Conservation (phyloP, 2,113 vertebrate genomes). For the Pangasianodon gigas region DNA sequence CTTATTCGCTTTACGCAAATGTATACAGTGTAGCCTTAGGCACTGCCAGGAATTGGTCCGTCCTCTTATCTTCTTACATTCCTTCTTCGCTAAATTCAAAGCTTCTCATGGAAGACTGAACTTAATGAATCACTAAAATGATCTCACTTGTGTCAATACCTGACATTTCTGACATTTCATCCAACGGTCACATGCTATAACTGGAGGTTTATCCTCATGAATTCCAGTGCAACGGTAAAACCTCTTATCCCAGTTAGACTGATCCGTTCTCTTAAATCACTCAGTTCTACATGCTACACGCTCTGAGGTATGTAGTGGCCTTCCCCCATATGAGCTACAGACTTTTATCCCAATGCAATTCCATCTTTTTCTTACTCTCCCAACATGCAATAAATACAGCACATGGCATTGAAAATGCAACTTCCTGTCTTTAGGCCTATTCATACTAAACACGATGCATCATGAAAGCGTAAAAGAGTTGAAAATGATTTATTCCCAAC, state of each 20-base stretch:
- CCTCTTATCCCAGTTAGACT: constrained; percentile 4
- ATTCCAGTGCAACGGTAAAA: constrained; percentile 29
- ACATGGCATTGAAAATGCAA: neutral
- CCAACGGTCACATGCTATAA: constrained; percentile 2
- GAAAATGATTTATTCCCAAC: neutral
- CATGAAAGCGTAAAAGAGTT: neutral
- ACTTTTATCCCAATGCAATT: neutral
- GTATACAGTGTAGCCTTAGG: neutral
- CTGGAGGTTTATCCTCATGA: constrained; percentile 1
- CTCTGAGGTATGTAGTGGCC: constrained; percentile 23
- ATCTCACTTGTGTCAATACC: constrained; percentile 10
- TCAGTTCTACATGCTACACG: constrained; percentile 22
- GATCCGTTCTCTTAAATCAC: constrained; percentile 12
- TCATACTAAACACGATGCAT: neutral
- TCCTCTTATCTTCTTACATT: neutral
- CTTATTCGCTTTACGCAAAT: neutral
- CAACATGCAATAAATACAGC: constrained; percentile 7
- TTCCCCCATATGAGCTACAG: constrained; percentile 1
- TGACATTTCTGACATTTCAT: neutral
- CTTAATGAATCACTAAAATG: neutral
- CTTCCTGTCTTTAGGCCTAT: neutral
- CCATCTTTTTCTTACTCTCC: constrained; percentile 1
- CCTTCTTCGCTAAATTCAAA: neutral
- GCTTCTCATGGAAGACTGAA: constrained; percentile 42
- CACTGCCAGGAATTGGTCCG: constrained; percentile 30